phyloP scores from a whole-genome alignment of 2,888 invertebrate species.

The Drosophila lacicola region DNA sequence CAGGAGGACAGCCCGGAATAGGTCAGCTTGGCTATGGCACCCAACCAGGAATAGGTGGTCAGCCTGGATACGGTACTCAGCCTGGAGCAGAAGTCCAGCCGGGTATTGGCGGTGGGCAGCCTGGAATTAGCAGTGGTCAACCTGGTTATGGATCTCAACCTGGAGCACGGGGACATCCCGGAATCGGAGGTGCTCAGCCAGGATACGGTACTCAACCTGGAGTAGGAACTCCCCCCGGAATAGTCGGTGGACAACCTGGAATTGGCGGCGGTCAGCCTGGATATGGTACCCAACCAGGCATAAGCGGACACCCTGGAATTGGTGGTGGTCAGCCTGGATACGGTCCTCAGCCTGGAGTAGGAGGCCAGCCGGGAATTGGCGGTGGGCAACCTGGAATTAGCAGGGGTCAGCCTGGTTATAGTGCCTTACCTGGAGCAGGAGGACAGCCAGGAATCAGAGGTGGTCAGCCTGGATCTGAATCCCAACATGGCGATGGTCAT shows the following conservation, averaged over 20 bases:
- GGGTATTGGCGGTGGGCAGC: conserved; percentile 6
- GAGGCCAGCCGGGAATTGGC: conserved; percentile 4
- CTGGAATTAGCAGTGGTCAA: conserved; percentile 10
- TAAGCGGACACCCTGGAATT: conserved; percentile 18
- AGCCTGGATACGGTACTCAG: conserved; percentile 24
- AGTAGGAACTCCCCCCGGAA: conserved; percentile 18
- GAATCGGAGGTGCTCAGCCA: conserved; percentile 7
- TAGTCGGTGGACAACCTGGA: conserved; percentile 17
- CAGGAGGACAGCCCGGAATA: conserved; percentile 17
- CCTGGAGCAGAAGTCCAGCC: conserved; percentile 10
- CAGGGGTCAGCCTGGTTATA: conserved; percentile 11
- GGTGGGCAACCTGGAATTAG: background rate
- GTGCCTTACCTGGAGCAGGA: conserved; percentile 11
- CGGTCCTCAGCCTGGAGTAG: conserved; percentile 3
- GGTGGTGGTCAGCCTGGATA: conserved; percentile 10
- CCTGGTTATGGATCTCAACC: conserved; percentile 9
- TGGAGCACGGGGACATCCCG: conserved; percentile 3
- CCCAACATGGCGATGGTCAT: conserved; percentile 3
- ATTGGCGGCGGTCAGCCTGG: conserved; percentile 27
- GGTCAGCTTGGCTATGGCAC: conserved; percentile 24
- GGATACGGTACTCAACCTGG: conserved; percentile 27
- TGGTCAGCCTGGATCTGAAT: conserved; percentile 7
- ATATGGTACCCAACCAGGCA: conserved; percentile 26
- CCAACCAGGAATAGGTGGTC: conserved; percentile 7
- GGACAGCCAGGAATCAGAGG: conserved; percentile 10